Evolutionary conservation across 2,113 vertebrate genomes (phyloP), one percentile per base, ranked within the genome.

Genomic region (Phycodurus eques): DNA sequence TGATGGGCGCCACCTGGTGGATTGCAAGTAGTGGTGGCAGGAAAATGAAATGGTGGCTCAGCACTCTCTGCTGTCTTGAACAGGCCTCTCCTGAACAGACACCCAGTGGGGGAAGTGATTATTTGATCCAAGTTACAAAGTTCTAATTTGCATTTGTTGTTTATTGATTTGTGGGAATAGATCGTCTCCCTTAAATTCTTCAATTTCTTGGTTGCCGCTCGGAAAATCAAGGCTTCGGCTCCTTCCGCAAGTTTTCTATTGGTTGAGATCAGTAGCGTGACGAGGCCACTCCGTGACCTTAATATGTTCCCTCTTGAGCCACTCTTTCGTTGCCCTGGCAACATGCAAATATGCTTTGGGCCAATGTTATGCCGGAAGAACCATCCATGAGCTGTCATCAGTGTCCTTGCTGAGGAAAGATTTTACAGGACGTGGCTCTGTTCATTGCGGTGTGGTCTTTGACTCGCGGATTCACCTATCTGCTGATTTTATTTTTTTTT

Each of bases 21-120:
- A 63, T 15, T 19, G 17, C 10, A 10, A 8, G 71, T 27, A 49
- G 75, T 13, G 33, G 33, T 66, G 12, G 2, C 5, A 62, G 39
- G 20, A 22, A 0, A 4, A 44, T 22, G 4, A 17, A 57, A 27
- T 56, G n/a, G 76, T 56, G 33, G 74, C 83, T 80, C 84, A 89
- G 89, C 85, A 82, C 82, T 80, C 79, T 83, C 79, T 88, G 78
- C 76, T 87, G 87, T 75, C 77, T 44, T 0, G 12, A 65, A 12
- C 5, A 8, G 13, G 57, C 8, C 43, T 9, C 43, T 44, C 8
- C 43, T 9, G 8, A 10, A 4, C 8, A 44, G 8, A 44, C 43
- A 44, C 43, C 43, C 8, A 44, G 7, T 44, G 43, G 13, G 5
- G 33, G 31, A 15, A 15, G 33, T 35, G 35, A 5, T 39, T 39